A percentile compares a stretch with the other conserved stretches of the same genome.
phyloP scores from a whole-genome alignment of 2,888 invertebrate genomes.

The Andrena bucephala region DNA sequence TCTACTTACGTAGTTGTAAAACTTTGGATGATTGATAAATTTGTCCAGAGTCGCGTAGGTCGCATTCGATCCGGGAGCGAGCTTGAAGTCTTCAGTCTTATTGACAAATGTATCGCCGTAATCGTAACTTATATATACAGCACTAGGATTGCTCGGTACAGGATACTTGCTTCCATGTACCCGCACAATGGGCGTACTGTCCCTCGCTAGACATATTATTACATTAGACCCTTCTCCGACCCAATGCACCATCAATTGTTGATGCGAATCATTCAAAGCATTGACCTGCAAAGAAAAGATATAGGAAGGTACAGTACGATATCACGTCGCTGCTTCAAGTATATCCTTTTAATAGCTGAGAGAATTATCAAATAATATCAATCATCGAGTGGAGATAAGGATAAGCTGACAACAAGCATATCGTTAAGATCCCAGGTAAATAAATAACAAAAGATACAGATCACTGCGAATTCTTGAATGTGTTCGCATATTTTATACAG shows the following conservation, averaged over 20 bases:
- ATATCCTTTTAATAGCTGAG: neutral
- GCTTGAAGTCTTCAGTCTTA: slow-evolving; percentile 89
- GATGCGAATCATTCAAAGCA: slow-evolving; percentile 93
- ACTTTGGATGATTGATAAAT: slow-evolving; percentile 94
- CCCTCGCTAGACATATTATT: slow-evolving; percentile 93
- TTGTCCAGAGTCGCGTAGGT: slow-evolving; percentile 91
- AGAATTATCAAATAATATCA: neutral
- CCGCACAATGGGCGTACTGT: slow-evolving; percentile 87
- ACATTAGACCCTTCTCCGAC: slow-evolving; percentile 95
- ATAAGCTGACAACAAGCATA: neutral
- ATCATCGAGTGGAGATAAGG: slow-evolving; percentile 21
- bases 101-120: slow-evolving; percentile 93
- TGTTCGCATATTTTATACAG: neutral
- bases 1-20: slow-evolving; percentile 91
- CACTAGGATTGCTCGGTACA: slow-evolving; percentile 87
- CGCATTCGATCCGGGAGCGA: slow-evolving; percentile 84
- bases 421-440: neutral
- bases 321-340: neutral
- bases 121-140: slow-evolving; percentile 94
- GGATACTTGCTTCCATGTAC: slow-evolving; percentile 73
- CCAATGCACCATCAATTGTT: slow-evolving; percentile 97
- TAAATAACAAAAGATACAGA: neutral
- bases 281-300: slow-evolving; percentile 87
- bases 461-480: neutral
- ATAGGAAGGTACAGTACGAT: too few relatives aligned